Base-by-base conservation (phyloP, 1,140 invertebrate genomes). In the Acromyrmex charruanus region DNA sequence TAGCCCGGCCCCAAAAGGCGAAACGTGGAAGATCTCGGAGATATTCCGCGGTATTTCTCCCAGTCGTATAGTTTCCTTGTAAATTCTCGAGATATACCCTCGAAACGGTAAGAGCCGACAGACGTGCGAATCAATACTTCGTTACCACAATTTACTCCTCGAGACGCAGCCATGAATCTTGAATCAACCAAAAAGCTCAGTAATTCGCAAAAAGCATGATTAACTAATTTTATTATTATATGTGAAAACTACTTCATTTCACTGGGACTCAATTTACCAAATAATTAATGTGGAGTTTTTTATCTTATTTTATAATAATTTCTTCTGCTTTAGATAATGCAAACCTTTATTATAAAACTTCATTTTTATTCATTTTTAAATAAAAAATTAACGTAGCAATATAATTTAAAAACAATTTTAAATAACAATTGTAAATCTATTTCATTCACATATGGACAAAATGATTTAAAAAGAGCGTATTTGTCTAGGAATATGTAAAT, bases 41-140 rank as follows among this genome's bases (percentile, higher is more conserved):
- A 97, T 71, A 98, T 98, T 3, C 98, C 98, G 68, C 97, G 95
- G 44, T 97, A 97, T 87, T 98, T 98, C 93, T 99, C 98, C 98
- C 98, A 99, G 93, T 99, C 98, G 93, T 98, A 98, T 0, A 99
- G 95, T 93, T 98, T 98, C 55, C 97, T 97, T 0, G 98, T 98
- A 93, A 98, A 99, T 88, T 98, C 98, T 72, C 98, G 96, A 0
- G 97, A 98, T 86, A 98, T 98, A 0, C 98, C 98, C 95, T 98
- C 97, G 90, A 98, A 98, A 90, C 97, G 96, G 92, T 98, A 97
- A 61, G 98, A 97, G 10, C 98, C 98, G 0, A 97, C 97, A 0
- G 98, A 97, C 12, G 98, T 98, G 92, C 97, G 97, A 1, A 98
- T 97, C 63, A 98, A 94, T 25, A 98, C 96, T 93, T 98, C 97